A percentile compares a stretch with the other conserved stretches of the same genome.
These are phyloP conservation scores for Cololabis saira DNA, from an alignment of 2,113 vertebrate species.

Conservation along the genomic window DNA sequence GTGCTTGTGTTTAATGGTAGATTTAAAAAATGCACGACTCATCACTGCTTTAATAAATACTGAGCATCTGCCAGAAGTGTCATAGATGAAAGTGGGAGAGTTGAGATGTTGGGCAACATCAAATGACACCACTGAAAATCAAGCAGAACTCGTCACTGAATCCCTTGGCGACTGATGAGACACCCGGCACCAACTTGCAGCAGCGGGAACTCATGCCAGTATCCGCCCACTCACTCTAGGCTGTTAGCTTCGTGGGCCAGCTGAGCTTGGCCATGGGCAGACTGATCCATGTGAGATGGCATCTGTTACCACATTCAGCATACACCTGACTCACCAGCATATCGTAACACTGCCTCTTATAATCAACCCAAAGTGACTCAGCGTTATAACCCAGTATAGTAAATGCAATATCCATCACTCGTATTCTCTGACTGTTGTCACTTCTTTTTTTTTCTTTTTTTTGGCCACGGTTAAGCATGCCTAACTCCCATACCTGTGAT, in stretches of 20 bases:
- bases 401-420: slow-evolving; percentile 17
- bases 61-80: slow-evolving; percentile 22
- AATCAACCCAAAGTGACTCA: slow-evolving; percentile 46
- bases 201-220: slow-evolving; percentile 24
- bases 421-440: slow-evolving; percentile 22
- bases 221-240: slow-evolving; percentile 40
- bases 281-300: slow-evolving; percentile 26
- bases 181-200: slow-evolving; percentile 32
- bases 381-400: slow-evolving; percentile 33
- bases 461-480: slow-evolving; percentile 14
- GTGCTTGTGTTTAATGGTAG: slow-evolving; percentile 4
- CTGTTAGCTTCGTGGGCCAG: slow-evolving; percentile 26
- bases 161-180: slow-evolving; percentile 33
- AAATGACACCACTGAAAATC: slow-evolving; percentile 31
- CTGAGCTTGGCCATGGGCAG: slow-evolving; percentile 35
- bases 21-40: slow-evolving; percentile 24
- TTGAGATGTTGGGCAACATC: slow-evolving; percentile 43
- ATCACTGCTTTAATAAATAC: slow-evolving; percentile 12
- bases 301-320: slow-evolving; percentile 43
- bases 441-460: slow-evolving; percentile 8
- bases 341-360: slow-evolving; percentile 40
- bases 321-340: slow-evolving; percentile 46
- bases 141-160: slow-evolving; percentile 36
- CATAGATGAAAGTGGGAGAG: slow-evolving; percentile 28
- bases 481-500: slow-evolving; percentile 3